Percentiles rank a stretch among this genome's conserved stretches.
Evolutionary conservation across 2,888 invertebrate genomes (phyloP).

Genomic region (Dicyrtomina minuta): DNA sequence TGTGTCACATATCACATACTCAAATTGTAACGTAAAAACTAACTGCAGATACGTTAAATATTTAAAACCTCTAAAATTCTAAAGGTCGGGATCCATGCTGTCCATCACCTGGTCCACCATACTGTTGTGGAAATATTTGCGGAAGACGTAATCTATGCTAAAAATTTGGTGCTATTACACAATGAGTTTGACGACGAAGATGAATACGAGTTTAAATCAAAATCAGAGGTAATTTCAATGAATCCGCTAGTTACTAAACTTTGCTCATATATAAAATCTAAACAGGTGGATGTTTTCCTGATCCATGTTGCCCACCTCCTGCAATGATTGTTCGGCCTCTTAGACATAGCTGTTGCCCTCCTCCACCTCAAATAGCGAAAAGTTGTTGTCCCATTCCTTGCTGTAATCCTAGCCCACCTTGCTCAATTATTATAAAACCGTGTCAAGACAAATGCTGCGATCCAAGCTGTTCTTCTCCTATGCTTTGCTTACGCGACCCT

Average conservation of each 20-base stretch:
- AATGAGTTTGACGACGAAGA: too few relatives aligned
- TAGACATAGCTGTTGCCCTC: conserved; percentile 46
- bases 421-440: conserved; percentile 16
- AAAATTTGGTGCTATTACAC: too few relatives aligned
- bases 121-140: conserved; percentile 34
- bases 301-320: conserved; percentile 43
- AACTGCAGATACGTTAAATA: too few relatives aligned
- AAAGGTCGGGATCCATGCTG: background rate
- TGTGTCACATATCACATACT: background rate
- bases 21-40: too few relatives aligned
- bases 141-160: conserved; percentile 6
- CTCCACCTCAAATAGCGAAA: conserved; percentile 7
- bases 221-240: too few relatives aligned
- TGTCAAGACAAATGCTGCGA: conserved; percentile 9
- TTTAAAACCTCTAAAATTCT: background rate
- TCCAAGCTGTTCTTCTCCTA: background rate
- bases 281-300: conserved; percentile 17
- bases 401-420: conserved; percentile 5
- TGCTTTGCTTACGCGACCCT: background rate
- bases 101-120: conserved; percentile 35
- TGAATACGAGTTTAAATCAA: too few relatives aligned
- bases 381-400: conserved; percentile 15
- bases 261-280: background rate
- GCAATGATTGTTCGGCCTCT: conserved; percentile 48
- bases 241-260: too few relatives aligned